Evolutionary conservation across 2,888 invertebrate genomes (phyloP).

Genomic region (Helleia helle): DNA sequence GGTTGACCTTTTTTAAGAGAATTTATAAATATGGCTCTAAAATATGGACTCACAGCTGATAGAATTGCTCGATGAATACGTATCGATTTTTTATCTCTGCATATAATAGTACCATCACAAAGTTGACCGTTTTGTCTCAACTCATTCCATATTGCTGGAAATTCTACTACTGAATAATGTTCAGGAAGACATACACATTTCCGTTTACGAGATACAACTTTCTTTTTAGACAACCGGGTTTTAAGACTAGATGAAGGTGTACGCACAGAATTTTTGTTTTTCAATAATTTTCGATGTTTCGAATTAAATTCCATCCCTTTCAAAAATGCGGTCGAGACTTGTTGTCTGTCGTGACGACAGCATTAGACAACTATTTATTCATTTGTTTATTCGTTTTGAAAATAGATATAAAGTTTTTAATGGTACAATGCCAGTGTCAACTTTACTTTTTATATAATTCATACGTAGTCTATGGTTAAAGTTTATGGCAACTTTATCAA

Average conservation of each 20-base stretch:
- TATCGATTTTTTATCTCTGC: slow-evolving; percentile 75
- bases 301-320: slow-evolving; percentile 73
- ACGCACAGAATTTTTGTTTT: slow-evolving; percentile 70
- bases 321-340: slow-evolving; percentile 70
- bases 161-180: slow-evolving; percentile 75
- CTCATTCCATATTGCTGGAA: slow-evolving; percentile 80
- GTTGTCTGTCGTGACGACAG: slow-evolving; percentile 65
- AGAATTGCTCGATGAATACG: slow-evolving; percentile 80
- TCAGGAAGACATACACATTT: slow-evolving; percentile 77
- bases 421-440: slow-evolving; percentile 3
- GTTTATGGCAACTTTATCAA: slow-evolving; percentile 10
- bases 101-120: slow-evolving; percentile 80
- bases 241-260: slow-evolving; percentile 49
- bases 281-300: slow-evolving; percentile 71
- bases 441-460: slow-evolving; percentile 5
- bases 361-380: slow-evolving; percentile 38
- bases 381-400: slow-evolving; percentile 37
- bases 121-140: slow-evolving; percentile 77
- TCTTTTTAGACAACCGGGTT: slow-evolving; percentile 58
- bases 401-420: no score
- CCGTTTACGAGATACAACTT: slow-evolving; percentile 56
- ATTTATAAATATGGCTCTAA: slow-evolving; percentile 81
- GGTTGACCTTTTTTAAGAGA: slow-evolving; percentile 75
- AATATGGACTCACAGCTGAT: slow-evolving; percentile 82
- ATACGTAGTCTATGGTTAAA: slow-evolving; percentile 11